These are phyloP conservation scores for Pogonophryne albipinna DNA, from an alignment of 2,797 vertebrate genomes.

Conservation along the genomic window DNA sequence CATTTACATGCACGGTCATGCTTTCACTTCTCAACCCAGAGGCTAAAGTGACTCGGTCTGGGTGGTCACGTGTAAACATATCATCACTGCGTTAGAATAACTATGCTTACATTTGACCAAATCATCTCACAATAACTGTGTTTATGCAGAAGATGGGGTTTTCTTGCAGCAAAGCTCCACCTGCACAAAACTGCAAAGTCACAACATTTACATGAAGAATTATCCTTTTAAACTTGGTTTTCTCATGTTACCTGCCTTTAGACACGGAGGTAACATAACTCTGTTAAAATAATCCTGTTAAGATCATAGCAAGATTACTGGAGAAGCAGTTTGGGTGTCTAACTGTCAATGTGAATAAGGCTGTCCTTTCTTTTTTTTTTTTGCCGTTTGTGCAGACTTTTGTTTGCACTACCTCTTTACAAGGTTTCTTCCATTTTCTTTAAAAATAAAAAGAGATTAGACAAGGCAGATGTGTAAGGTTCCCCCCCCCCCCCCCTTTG, in stretches of 20 bases:
- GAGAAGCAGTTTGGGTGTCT: conserved; percentile 30
- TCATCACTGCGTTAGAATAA: not conserved
- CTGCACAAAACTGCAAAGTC: conserved; percentile 13
- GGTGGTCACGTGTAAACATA: conserved; percentile 15
- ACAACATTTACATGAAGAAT: conserved; percentile 43
- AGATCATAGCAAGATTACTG: conserved; percentile 32
- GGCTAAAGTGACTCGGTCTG: conserved; percentile 1
- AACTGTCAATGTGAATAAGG: conserved; percentile 38
- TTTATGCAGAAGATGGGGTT: conserved; percentile 20
- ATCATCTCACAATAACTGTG: conserved; percentile 16
- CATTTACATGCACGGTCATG: not conserved
- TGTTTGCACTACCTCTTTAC: not conserved
- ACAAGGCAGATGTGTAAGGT: not conserved
- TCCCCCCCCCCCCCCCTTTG: not conserved
- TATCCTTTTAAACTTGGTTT: conserved; percentile 28
- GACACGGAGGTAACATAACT: conserved; percentile 36
- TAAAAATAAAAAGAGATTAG: not conserved
- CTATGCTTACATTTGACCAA: not conserved
- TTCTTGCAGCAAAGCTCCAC: conserved; percentile 14
- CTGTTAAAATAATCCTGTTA: conserved; percentile 57
- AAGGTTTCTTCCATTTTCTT: conserved; percentile 20
- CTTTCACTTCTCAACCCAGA: not conserved
- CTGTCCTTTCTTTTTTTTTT: conserved; percentile 13
- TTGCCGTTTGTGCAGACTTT: conserved; percentile 20
- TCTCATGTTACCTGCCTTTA: conserved; percentile 53